phyloP scores from a whole-genome alignment of 2,797 vertebrate genomes.

The Pteronotus mesoamericanus region DNA sequence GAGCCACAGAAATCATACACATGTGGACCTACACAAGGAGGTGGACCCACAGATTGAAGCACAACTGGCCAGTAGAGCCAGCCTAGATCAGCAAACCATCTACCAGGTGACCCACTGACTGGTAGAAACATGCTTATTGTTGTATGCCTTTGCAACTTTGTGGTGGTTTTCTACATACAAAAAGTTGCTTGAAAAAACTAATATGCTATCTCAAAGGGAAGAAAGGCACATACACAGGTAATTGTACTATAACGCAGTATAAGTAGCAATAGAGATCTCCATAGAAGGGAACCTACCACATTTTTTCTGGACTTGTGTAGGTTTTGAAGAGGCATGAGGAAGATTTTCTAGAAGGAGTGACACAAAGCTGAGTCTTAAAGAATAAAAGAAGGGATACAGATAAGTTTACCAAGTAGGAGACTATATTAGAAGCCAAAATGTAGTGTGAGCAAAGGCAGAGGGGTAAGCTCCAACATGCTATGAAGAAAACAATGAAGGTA shows the following conservation, averaged over 20 bases:
- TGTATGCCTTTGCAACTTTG: background rate
- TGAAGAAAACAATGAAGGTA: background rate
- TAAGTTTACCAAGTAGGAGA: background rate
- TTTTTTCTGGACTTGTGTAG: background rate
- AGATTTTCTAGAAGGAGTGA: background rate
- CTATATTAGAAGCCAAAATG: background rate
- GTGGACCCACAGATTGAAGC: background rate
- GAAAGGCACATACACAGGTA: background rate
- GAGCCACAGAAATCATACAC: background rate
- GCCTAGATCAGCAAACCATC: background rate
- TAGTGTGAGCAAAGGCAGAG: background rate
- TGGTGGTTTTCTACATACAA: background rate
- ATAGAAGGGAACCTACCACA: background rate
- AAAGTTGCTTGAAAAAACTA: background rate
- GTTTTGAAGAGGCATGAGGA: background rate
- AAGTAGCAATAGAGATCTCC: background rate
- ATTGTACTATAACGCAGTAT: background rate
- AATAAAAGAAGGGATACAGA: background rate
- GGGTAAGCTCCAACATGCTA: background rate
- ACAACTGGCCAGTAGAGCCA: background rate
- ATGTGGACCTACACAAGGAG: background rate
- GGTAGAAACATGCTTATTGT: background rate
- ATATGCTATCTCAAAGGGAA: background rate
- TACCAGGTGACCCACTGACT: background rate
- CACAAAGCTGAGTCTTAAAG: background rate